Evolutionary conservation across 1,140 invertebrate genomes (phyloP).

Genomic region (Brachionus calyciflorus): DNA sequence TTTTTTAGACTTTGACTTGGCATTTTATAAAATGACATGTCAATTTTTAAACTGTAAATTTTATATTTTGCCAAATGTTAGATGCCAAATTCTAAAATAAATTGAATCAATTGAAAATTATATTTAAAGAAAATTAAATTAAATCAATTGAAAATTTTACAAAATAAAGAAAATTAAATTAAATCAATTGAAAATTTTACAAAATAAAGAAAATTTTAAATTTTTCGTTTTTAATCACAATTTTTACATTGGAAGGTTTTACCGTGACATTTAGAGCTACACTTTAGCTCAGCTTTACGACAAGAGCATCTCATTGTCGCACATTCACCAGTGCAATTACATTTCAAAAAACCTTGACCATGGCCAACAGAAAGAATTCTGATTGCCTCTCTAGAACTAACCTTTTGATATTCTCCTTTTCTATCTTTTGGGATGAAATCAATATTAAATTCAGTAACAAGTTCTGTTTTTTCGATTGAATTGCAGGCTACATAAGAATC

Average conservation of each 20-base stretch:
- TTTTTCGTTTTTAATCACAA: neutral
- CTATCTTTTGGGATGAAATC: neutral
- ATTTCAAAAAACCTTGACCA: conserved; percentile 12
- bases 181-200: conserved; percentile 8
- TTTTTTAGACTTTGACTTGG: too few relatives aligned
- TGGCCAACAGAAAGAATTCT: neutral
- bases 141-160: neutral
- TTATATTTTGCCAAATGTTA: neutral
- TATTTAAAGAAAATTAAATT: too few relatives aligned
- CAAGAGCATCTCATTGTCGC: neutral
- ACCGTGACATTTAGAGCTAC: neutral
- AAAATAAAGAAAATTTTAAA: too few relatives aligned
- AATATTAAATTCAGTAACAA: neutral
- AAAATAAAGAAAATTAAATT: neutral
- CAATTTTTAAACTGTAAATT: neutral
- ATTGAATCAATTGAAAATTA: too few relatives aligned
- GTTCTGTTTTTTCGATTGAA: neutral
- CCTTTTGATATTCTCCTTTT: neutral
- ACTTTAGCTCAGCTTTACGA: neutral
- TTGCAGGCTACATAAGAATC: neutral
- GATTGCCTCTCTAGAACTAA: neutral
- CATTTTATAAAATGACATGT: conserved; percentile 16
- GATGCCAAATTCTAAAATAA: neutral
- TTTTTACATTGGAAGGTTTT: conserved; percentile 1
- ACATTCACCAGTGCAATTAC: neutral